Base-by-base conservation (phyloP, 1,140 invertebrate genomes). In the Hycleus phaleratus region DNA sequence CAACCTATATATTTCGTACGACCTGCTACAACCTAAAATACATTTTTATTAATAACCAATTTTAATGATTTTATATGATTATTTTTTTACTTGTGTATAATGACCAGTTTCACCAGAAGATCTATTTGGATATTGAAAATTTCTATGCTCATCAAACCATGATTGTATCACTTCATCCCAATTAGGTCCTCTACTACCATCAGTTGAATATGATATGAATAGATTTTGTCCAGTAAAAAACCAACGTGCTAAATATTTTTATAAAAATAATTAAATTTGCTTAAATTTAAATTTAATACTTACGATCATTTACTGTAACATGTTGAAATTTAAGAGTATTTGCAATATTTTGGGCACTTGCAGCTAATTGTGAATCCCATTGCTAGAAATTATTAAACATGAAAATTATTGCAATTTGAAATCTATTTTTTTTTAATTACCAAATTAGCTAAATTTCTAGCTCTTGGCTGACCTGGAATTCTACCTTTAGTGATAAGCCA, bases 401-500 rank as follows among this genome's bases (percentile, higher is more conserved):
- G 38, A 32, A 24, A 18, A 51, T 11, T 45, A 18, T 10, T 26
- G 25, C 11, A 12, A 32, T 25, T 46, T 42, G 12, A 24, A 25
- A 26, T 7, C 32, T 2, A 12, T 43, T 18, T 18, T 18, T 18
- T 18, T 18, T 18, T 18, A 18, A 58, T 61, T 48, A 68, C 66
- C 48, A 68, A 45, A 52, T 32, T 50, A 51, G 61, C 66, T 18
- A 68, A 44, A 51, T 66, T 66, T 25, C 46, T 53, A 12, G 58
- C 66, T 58, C 61, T 59, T 25, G 66, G 66, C 53, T 68, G 66
- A 9, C 61, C 59, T 4, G 42, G 42, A n/a, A 66, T 49, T 55
- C 59, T 66, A 50, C 56, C 62, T 63, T 62, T 49, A 4, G 66
- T 48, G 52, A 67, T 63, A 26, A 60, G 56, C 43, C 38, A 51